A percentile compares a stretch with the other conserved stretches of the same genome.
phyloP scores from a whole-genome alignment of 2,113 vertebrate species.

The Eulemur macaco region DNA sequence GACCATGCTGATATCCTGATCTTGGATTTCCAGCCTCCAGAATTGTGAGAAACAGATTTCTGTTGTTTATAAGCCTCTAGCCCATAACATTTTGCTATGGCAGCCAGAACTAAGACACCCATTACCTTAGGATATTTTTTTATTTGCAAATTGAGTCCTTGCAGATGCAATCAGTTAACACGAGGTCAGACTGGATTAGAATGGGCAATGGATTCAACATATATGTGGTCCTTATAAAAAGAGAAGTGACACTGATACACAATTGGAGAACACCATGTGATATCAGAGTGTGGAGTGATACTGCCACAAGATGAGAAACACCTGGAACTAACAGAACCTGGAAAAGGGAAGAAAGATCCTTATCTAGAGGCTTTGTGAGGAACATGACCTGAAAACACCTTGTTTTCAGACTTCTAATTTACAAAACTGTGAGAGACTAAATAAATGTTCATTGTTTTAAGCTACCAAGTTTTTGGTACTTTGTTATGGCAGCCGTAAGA shows the following conservation, averaged over 20 bases:
- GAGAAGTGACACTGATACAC: neutral
- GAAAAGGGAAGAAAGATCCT: neutral
- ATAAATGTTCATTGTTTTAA: neutral
- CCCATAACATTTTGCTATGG: neutral
- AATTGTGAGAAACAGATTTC: neutral
- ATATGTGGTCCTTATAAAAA: neutral
- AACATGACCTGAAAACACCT: neutral
- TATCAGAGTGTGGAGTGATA: neutral
- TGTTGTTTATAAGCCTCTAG: too few species aligned
- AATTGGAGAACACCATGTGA: neutral
- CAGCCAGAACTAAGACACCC: neutral
- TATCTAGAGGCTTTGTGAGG: neutral
- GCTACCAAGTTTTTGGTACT: neutral
- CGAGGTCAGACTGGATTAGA: neutral
- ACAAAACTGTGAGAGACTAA: neutral
- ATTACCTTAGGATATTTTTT: neutral
- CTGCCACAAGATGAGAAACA: neutral
- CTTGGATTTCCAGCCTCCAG: too few species aligned
- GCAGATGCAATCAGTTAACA: neutral
- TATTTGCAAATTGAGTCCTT: neutral
- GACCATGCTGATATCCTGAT: neutral
- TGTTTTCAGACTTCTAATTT: neutral
- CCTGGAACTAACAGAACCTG: neutral
- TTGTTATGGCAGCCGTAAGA: neutral
- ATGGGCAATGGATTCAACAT: neutral